These are phyloP conservation scores for Scomber japonicus DNA, from an alignment of 2,113 vertebrate genomes.

Conservation along the genomic window DNA sequence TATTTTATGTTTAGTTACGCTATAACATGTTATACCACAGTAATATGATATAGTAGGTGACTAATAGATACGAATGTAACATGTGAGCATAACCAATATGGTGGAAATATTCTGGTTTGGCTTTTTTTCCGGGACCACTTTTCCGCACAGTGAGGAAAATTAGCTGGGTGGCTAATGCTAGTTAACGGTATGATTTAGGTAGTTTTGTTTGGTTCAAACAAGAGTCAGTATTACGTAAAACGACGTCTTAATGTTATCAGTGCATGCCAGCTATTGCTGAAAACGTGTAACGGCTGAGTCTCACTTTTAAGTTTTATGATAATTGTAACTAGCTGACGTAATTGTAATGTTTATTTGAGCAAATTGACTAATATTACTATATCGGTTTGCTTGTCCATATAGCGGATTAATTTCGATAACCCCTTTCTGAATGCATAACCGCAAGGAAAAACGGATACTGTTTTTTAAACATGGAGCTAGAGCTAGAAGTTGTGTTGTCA, in stretches of 20 bases:
- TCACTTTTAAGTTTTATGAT: background rate
- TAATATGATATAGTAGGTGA: background rate
- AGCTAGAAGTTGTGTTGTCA: slow-evolving; percentile 84
- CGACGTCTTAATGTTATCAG: background rate
- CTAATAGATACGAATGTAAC: background rate
- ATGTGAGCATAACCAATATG: background rate
- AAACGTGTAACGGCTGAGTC: background rate
- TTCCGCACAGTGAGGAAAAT: background rate
- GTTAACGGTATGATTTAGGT: background rate
- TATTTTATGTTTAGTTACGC: slow-evolving; percentile 28
- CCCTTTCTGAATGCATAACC: background rate
- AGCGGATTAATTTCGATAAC: background rate
- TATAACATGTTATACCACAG: background rate
- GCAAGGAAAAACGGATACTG: slow-evolving; percentile 27
- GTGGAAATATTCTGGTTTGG: background rate
- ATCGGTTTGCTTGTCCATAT: background rate
- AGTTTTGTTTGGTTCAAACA: background rate
- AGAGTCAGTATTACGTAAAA: background rate
- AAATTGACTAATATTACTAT: background rate
- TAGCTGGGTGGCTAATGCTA: slow-evolving; percentile 69
- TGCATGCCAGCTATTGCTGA: background rate
- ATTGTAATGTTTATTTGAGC: background rate
- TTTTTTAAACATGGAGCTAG: slow-evolving; percentile 79
- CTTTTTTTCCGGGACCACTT: background rate
- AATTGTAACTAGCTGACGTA: background rate